Evolutionary conservation across 2,113 vertebrate genomes (phyloP), one percentile per base, ranked within the genome.

Genomic region (Saccopteryx bilineata): DNA sequence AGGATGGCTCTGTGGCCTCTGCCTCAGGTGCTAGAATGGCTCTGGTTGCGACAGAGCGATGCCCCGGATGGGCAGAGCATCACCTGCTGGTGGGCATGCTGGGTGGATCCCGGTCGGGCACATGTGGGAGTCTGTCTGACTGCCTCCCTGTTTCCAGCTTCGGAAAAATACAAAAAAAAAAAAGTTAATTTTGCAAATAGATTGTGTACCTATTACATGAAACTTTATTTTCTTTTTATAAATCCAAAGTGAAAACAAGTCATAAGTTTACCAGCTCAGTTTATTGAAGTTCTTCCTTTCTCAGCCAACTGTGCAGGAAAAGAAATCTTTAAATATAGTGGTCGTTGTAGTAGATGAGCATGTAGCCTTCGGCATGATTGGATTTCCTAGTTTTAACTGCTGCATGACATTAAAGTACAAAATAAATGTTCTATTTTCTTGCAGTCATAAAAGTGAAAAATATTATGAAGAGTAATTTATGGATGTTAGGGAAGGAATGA

Each of bases 341-440:
- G 17, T 48, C 82, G 19, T 76, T 79, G 48, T 60, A 31, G 46
- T 72, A 60, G 26, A 68, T 26, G 52, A 63, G 24, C 31, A 60
- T 12, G 31, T 58, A 58, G 71, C 87, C 28, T 87, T 84, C 54
- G 87, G n/a, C 52, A 15, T 87, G 88, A 46, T 56, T 82, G 1
- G 79, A 14, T 96, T 96, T 95, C 95, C 90, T 96, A n/a, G 84
- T 78, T 87, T 95, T 93, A 89, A 85, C 66, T 75, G 50, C 33
- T 87, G 2, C 31, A 15, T 78, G n/a, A 60, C n/a, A 61, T 13
- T 80, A 63, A 72, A 58, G 71, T 54, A 65, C 63, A 72, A 56
- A 76, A 28, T 66, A 46, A 52, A 72, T 52, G 54, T 71, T 92
- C 87, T 58, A 28, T 91, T 92, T 96, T 84, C 68, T 90, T 66